Evolutionary conservation across 2,797 vertebrate genomes (phyloP), one percentile per base, ranked within the genome.

Genomic region (Rhyacichthys aspro): DNA sequence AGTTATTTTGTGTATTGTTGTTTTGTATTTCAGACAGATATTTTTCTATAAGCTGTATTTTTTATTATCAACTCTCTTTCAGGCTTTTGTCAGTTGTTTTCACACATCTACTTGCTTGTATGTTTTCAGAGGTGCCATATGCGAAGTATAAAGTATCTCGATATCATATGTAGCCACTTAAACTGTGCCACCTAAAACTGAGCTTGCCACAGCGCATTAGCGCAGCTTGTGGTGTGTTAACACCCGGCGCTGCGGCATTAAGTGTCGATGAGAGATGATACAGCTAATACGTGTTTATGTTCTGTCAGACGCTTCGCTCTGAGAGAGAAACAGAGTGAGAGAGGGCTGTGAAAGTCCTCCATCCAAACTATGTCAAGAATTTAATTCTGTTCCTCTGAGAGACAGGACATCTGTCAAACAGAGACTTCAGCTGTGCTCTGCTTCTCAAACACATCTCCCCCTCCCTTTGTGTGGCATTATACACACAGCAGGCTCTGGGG

Each of bases 261-360:
- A 71, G 73, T 70, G 79, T 70, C 52, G 64, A 74, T 68, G 79
- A 86, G 77, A 85, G 82, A 85, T 78, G 75, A 75, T 76, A 75
- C 49, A 23, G 67, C 76, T 85, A 79, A 83, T 84, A 72, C 52
- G 75, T 81, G 85, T 88, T 86, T 85, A 84, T 84, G 79, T 83
- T 77, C 79, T 74, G 83, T 72, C 63, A 63, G 73, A 77, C 28
- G 73, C 71, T 63, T 72, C 23, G 65, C 50, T 55, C 42, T 23
- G 62, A 37, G 56, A 61, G 59, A 50, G 44, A 10, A 34, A 8
- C 32, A 11, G 56, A 9, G 33, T 8, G 34, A 46, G 58, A 0
- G 67, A 65, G 62, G 68, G 56, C 55, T 34, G 74, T 83, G 74
- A 85, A 84, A 76, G 80, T 73, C 61, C 63, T 72, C 60, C 43